These are phyloP conservation scores for Leiothrix lutea DNA, from an alignment of 2,113 vertebrate genomes.

Conservation along the genomic window DNA sequence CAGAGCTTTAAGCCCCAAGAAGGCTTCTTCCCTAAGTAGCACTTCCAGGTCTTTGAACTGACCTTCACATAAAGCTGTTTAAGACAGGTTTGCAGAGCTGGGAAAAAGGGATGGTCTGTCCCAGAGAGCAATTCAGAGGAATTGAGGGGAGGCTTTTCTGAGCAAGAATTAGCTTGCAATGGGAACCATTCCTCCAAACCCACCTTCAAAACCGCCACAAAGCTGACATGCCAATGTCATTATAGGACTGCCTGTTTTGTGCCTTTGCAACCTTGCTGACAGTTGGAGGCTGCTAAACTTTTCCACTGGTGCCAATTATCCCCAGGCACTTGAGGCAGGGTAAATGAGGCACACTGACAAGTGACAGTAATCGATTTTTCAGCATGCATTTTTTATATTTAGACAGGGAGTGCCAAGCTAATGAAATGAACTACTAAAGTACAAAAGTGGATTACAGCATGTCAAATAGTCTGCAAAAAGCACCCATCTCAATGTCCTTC, in stretches of 20 bases:
- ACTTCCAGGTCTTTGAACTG: background rate
- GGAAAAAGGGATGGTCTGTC: background rate
- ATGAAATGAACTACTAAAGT: slow-evolving; percentile 18
- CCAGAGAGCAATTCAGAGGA: background rate
- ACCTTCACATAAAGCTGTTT: background rate
- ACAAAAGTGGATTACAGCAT: slow-evolving; percentile 1
- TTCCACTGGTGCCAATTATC: slow-evolving; percentile 35
- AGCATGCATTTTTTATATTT: slow-evolving; percentile 32
- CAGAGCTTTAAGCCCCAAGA: background rate
- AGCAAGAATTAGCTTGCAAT: background rate
- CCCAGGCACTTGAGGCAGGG: background rate
- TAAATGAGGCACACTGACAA: slow-evolving; percentile 51
- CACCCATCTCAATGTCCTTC: background rate
- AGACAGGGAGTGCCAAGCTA: slow-evolving; percentile 17
- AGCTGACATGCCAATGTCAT: background rate
- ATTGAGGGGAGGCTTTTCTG: background rate
- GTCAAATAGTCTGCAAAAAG: background rate
- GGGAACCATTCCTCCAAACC: background rate
- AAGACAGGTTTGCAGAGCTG: background rate
- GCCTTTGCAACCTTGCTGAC: background rate
- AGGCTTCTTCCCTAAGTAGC: background rate
- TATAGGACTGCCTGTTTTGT: background rate
- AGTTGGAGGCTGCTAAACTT: background rate
- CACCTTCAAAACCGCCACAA: background rate
- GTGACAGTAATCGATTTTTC: slow-evolving; percentile 47